phyloP scores from a whole-genome alignment of 2,113 vertebrate species.

The Odobenus rosmarus region DNA sequence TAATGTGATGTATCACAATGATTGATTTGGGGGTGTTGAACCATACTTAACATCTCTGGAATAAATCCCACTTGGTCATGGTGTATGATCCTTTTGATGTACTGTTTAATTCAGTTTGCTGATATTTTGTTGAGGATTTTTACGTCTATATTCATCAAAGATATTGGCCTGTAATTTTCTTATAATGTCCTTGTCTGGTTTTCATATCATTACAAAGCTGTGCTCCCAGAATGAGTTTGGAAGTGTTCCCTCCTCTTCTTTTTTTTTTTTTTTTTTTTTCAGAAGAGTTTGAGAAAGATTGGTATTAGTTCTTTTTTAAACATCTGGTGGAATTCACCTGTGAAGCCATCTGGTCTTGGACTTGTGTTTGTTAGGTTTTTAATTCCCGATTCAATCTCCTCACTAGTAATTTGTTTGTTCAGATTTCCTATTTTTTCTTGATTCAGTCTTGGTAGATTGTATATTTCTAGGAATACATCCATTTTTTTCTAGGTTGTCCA shows the following conservation, averaged over 20 bases:
- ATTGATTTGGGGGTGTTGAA: neutral
- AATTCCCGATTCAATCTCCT: neutral
- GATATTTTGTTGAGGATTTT: neutral
- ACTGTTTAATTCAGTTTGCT: neutral
- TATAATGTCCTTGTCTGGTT: neutral
- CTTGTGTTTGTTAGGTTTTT: neutral
- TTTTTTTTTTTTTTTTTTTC: neutral
- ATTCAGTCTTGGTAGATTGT: neutral
- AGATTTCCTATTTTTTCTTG: neutral
- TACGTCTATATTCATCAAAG: neutral
- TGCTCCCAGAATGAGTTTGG: neutral
- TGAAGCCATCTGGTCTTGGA: neutral
- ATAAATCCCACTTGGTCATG: neutral
- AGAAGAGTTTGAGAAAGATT: neutral
- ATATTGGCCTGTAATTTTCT: neutral
- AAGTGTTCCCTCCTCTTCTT: neutral
- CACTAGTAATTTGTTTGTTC: neutral
- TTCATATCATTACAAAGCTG: neutral
- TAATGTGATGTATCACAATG: neutral
- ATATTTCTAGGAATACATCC: neutral
- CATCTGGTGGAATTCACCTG: neutral
- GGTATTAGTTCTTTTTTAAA: neutral
- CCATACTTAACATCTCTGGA: neutral
- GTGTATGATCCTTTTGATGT: neutral
- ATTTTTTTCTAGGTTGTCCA: neutral